phyloP scores from a whole-genome alignment of 2,797 vertebrate species.

The Trematomus bernacchii region DNA sequence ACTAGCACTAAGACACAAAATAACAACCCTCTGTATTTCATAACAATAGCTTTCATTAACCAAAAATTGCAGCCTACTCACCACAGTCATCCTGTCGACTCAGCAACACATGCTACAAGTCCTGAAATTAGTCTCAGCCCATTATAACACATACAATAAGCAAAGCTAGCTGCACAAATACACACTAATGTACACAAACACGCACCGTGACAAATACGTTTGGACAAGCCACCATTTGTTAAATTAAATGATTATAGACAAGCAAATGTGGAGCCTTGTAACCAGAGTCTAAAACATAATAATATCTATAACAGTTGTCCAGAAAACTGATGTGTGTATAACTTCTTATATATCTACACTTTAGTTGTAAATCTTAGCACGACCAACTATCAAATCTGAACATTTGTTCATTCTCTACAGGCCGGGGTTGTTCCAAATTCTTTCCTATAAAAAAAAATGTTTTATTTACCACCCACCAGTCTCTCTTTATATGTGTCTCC shows the following conservation, averaged over 20 bases:
- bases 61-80: too few species aligned
- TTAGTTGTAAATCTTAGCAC: conserved; percentile 12
- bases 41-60: too few species aligned
- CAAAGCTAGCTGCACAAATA: too few species aligned
- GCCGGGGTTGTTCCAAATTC: conserved; percentile 4
- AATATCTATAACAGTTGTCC: not conserved
- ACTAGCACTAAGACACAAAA: too few species aligned
- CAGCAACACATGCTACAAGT: too few species aligned
- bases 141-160: too few species aligned
- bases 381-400: conserved; percentile 1
- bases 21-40: too few species aligned
- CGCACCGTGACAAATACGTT: too few species aligned
- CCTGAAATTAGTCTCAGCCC: too few species aligned
- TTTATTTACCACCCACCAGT: conserved; percentile 9
- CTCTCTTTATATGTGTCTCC: conserved; percentile 11
- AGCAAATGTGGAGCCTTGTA: not conserved
- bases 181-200: too few species aligned
- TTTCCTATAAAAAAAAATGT: conserved; percentile 20
- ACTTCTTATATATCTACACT: not conserved
- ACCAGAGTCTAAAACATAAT: not conserved
- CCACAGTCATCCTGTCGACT: too few species aligned
- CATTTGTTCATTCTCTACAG: not conserved
- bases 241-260: not conserved
- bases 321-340: conserved; percentile 2
- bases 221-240: too few species aligned